Conservation (phyloP, 2,888 invertebrate genomes). For the Macrosiphum euphorbiae region DNA sequence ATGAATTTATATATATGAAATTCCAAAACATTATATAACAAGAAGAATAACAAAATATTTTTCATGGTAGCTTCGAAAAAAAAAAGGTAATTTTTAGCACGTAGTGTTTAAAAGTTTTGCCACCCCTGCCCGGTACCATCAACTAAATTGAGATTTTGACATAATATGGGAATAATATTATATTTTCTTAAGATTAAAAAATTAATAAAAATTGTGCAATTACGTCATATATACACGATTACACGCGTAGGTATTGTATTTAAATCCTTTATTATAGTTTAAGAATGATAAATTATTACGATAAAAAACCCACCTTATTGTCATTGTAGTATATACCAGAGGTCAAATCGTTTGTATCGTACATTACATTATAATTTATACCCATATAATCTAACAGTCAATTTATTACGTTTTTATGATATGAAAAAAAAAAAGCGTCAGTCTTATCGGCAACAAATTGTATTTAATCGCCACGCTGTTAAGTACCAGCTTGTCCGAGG, state of each 20-base stretch:
- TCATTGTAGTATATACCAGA: neutral
- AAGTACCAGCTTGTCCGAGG: neutral
- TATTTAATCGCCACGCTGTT: neutral
- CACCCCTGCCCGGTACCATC: too few species aligned
- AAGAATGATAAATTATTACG: neutral
- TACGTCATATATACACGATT: neutral
- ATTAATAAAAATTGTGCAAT: neutral
- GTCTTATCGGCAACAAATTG: neutral
- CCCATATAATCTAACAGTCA: neutral
- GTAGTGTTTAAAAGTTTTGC: too few species aligned
- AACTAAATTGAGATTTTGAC: neutral
- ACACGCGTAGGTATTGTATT: neutral
- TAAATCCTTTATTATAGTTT: neutral
- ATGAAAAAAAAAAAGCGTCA: neutral
- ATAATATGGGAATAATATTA: too few species aligned
- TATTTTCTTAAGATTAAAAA: neutral
- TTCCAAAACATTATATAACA: too few species aligned
- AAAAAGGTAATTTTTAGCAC: too few species aligned
- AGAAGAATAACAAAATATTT: too few species aligned
- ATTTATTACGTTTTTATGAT: neutral
- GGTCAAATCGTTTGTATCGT: neutral
- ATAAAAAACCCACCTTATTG: neutral
- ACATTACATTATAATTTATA: neutral
- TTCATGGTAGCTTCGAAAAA: too few species aligned
- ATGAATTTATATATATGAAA: too few species aligned